phyloP scores from a whole-genome alignment of 2,113 vertebrate genomes.

The Antechinus stuartii region DNA sequence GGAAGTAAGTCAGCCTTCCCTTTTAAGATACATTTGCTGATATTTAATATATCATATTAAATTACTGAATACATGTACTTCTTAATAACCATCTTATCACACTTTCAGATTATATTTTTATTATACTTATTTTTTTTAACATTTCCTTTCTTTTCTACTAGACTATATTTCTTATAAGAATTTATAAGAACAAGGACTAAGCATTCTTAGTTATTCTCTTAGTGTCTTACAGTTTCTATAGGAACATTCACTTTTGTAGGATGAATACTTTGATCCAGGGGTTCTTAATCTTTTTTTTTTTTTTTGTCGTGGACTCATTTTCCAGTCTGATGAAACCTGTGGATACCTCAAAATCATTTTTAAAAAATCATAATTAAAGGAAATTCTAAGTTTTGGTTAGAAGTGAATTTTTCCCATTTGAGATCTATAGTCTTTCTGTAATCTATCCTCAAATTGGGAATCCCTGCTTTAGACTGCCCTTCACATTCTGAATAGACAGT shows the following conservation, averaged over 20 bases:
- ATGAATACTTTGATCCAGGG: not conserved
- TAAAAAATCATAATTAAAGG: not conserved
- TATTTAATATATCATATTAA: not conserved
- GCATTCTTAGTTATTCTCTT: not conserved
- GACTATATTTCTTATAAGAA: not conserved
- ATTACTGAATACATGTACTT: not conserved
- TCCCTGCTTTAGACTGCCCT: not conserved
- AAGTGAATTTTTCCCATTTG: not conserved
- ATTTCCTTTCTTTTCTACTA: not conserved
- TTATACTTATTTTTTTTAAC: not conserved
- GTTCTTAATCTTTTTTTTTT: not conserved
- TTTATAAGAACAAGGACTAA: not conserved
- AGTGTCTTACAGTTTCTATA: not conserved
- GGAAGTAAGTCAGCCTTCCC: not conserved
- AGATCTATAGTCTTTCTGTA: not conserved
- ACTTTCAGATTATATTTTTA: not conserved
- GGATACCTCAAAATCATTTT: not conserved
- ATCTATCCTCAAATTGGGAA: not conserved
- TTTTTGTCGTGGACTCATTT: not conserved
- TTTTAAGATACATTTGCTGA: conserved; percentile 3
- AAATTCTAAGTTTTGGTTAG: not conserved
- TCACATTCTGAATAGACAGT: not conserved
- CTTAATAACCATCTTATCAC: not conserved
- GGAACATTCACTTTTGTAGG: not conserved
- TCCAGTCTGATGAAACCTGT: not conserved